A percentile compares a stretch with the other conserved stretches of the same genome.
phyloP scores from a whole-genome alignment of 2,113 vertebrate genomes.

The Stomatorhinus ivindoensis region DNA sequence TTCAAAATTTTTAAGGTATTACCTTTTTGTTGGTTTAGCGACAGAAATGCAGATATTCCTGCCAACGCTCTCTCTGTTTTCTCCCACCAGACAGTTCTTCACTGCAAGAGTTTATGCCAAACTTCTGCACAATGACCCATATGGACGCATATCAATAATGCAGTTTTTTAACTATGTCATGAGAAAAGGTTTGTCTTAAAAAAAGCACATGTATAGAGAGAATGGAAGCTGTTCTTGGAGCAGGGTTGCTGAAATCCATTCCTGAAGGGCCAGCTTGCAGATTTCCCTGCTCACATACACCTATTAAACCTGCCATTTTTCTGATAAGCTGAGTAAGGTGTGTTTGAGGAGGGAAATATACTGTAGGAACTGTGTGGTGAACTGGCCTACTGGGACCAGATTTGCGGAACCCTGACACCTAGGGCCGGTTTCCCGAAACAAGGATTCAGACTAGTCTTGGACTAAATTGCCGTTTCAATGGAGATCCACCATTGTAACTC shows the following conservation, averaged over 20 bases:
- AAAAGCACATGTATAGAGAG: neutral
- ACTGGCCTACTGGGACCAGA: neutral
- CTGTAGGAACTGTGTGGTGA: neutral
- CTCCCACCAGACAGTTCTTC: constrained; percentile 79
- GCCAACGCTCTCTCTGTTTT: neutral
- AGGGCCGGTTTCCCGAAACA: no score
- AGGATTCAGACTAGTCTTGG: no score
- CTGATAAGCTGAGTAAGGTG: neutral
- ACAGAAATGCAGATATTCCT: neutral
- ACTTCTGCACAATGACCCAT: constrained; percentile 84
- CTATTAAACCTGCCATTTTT: neutral
- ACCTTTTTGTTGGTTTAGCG: neutral
- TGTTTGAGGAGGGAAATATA: neutral
- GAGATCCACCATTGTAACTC: no score
- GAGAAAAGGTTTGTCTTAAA: constrained; percentile 78
- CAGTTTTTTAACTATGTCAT: constrained; percentile 99
- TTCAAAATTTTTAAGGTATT: neutral
- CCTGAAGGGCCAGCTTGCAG: neutral
- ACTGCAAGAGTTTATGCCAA: constrained; percentile 91
- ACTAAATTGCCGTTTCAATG: no score
- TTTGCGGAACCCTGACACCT: neutral
- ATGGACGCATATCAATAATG: constrained; percentile 96
- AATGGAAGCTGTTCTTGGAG: neutral
- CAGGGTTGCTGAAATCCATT: neutral
- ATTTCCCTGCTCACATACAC: neutral